A percentile compares a stretch with the other conserved stretches of the same genome.
phyloP scores from a whole-genome alignment of 2,797 vertebrate genomes.

The Enteromius paludinosus region DNA sequence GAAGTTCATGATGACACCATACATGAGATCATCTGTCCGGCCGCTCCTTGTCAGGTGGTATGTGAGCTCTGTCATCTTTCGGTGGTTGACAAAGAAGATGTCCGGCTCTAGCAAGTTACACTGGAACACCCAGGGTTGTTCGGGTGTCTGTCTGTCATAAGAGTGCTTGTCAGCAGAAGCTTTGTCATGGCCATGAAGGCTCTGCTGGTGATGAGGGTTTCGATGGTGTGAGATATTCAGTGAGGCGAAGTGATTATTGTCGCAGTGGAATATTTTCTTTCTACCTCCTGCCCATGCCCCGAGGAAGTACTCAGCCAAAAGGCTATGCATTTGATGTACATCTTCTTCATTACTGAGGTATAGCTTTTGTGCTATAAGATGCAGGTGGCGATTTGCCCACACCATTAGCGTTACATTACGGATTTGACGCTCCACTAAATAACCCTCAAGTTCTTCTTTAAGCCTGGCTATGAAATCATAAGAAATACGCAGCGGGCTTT shows the following conservation, averaged over 20 bases:
- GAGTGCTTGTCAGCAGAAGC: conserved; percentile 88
- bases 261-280: conserved; percentile 91
- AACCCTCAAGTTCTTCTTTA: conserved; percentile 93
- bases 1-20: conserved; percentile 98
- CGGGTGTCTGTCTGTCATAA: conserved; percentile 94
- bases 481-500: conserved; percentile 91
- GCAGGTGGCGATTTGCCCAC: conserved; percentile 97
- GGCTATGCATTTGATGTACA: conserved; percentile 94
- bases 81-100: conserved; percentile 98
- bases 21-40: conserved; percentile 94
- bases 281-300: conserved; percentile 97
- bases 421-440: conserved; percentile 94
- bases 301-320: conserved; percentile 97
- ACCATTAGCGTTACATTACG: conserved; percentile 93
- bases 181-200: conserved; percentile 85
- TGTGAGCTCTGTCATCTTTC: conserved; percentile 97
- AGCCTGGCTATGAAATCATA: conserved; percentile 92
- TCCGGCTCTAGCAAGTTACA: conserved; percentile 97
- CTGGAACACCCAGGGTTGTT: conserved; percentile 99
- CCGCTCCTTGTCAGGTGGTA: conserved; percentile 93
- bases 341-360: conserved; percentile 92
- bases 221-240: conserved; percentile 86
- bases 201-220: conserved; percentile 83
- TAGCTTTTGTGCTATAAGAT: conserved; percentile 97
- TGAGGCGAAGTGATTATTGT: conserved; percentile 88